phyloP scores from a whole-genome alignment of 2,113 vertebrate species.

The Thomomys bottae region DNA sequence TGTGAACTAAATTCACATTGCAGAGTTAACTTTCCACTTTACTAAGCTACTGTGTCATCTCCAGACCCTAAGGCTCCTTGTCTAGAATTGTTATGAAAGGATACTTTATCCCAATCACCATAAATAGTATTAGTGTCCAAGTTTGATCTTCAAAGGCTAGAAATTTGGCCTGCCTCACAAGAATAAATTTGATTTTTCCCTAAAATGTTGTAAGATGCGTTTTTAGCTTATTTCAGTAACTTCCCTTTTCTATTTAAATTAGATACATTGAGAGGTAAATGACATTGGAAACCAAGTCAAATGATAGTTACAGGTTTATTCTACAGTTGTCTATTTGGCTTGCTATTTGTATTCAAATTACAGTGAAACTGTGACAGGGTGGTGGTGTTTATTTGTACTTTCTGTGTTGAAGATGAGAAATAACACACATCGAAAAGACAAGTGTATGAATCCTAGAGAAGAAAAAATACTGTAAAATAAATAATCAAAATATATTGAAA shows the following conservation, averaged over 20 bases:
- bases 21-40: conserved; percentile 46
- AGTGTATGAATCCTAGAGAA: background rate
- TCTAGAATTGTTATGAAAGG: conserved; percentile 35
- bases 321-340: background rate
- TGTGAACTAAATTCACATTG: conserved; percentile 32
- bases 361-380: background rate
- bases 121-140: background rate
- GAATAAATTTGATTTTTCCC: conserved; percentile 8
- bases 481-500: background rate
- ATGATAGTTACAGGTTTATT: background rate
- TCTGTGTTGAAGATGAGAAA: background rate
- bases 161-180: background rate
- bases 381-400: background rate
- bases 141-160: conserved; percentile 5
- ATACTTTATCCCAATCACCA: conserved; percentile 6
- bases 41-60: background rate
- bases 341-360: conserved; percentile 21
- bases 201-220: conserved; percentile 10
- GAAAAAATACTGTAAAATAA: conserved; percentile 28
- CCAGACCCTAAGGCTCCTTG: background rate
- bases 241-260: background rate
- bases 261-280: background rate
- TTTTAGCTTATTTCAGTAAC: conserved; percentile 26
- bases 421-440: conserved; percentile 36
- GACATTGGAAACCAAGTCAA: background rate